phyloP scores from a whole-genome alignment of 2,113 vertebrate genomes.

The Fukomys damarensis region DNA sequence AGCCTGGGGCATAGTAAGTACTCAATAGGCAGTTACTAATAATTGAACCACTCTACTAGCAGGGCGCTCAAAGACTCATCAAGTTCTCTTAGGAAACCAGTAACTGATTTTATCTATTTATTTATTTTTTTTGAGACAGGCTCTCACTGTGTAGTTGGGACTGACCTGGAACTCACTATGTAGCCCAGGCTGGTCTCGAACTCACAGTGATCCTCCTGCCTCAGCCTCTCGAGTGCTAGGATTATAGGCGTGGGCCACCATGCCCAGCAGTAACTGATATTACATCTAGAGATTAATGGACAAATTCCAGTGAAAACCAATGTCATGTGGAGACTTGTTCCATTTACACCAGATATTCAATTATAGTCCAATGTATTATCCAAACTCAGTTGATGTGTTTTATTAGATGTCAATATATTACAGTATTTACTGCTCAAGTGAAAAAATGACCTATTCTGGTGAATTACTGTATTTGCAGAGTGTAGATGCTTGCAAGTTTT shows the following conservation, averaged over 20 bases:
- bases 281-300: slow-evolving; percentile 42
- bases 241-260: no score
- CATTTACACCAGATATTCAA: slow-evolving; percentile 22
- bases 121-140: no score
- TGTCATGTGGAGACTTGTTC: not conserved
- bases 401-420: slow-evolving; percentile 41
- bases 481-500: not conserved
- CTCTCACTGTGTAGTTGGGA: no score
- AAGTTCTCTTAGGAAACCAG: not conserved
- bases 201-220: no score
- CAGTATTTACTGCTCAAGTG: not conserved
- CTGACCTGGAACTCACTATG: no score
- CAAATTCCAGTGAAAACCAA: slow-evolving; percentile 43
- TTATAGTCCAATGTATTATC: not conserved
- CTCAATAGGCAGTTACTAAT: not conserved
- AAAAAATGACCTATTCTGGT: slow-evolving; percentile 41
- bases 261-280: not conserved
- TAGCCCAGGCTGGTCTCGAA: no score
- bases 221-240: no score
- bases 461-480: not conserved
- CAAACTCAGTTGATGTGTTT: slow-evolving; percentile 40
- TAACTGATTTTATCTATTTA: not conserved
- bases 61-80: not conserved
- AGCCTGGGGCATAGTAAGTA: not conserved
- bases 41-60: not conserved